Percentiles rank a stretch among this genome's conserved stretches.
phyloP scores from a whole-genome alignment of 2,888 invertebrate genomes.

The Agrotis segetum region DNA sequence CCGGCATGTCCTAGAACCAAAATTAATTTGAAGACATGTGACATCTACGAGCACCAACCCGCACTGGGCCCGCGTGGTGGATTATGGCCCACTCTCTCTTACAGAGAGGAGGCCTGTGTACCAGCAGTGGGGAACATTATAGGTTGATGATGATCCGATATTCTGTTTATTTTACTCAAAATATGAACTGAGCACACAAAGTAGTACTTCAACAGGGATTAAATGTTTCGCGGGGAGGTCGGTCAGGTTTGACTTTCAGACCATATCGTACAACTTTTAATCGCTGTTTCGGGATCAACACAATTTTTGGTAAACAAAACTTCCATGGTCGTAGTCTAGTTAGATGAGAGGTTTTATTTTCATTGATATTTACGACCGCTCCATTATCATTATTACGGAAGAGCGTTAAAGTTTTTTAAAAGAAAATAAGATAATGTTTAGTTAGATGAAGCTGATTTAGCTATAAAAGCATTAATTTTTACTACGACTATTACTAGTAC shows the following conservation, averaged over 20 bases:
- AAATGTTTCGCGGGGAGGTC: slow-evolving; percentile 51
- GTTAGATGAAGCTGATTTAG: too few species aligned
- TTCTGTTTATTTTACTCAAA: slow-evolving; percentile 18
- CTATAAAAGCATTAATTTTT: too few species aligned
- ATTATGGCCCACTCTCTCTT: too few species aligned
- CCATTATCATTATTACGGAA: neutral
- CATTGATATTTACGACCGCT: slow-evolving; percentile 8
- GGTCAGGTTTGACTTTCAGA: slow-evolving; percentile 48
- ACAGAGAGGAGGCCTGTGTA: too few species aligned
- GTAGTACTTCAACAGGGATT: slow-evolving; percentile 34
- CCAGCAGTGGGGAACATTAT: too few species aligned
- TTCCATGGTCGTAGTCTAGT: slow-evolving; percentile 14
- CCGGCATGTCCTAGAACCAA: too few species aligned
- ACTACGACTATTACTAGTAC: too few species aligned
- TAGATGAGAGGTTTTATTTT: slow-evolving; percentile 16
- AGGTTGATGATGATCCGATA: neutral
- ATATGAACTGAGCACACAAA: slow-evolving; percentile 30
- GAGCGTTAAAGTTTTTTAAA: too few species aligned
- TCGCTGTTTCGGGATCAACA: slow-evolving; percentile 48
- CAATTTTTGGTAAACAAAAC: slow-evolving; percentile 51
- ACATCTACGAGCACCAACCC: too few species aligned
- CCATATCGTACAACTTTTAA: slow-evolving; percentile 57
- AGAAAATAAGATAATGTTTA: too few species aligned
- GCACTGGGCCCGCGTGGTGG: too few species aligned
- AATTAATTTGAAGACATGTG: too few species aligned